A percentile compares a stretch with the other conserved stretches of the same genome.
Evolutionary conservation across 2,113 vertebrate genomes (phyloP).

Genomic region (Gadus macrocephalus): DNA sequence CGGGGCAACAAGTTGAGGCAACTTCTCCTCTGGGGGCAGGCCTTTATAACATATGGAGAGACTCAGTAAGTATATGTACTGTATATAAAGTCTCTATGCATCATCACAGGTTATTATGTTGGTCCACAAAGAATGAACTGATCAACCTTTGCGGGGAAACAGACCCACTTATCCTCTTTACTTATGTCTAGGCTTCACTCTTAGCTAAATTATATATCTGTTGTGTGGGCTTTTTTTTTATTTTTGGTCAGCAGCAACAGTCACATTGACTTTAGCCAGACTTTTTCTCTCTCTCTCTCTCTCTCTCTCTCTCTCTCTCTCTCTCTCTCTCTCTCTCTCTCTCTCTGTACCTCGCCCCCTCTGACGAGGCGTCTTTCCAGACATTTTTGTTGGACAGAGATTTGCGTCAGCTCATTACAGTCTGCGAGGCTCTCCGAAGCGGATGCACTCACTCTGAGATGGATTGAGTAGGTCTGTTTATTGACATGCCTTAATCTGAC

Average conservation of each 20-base stretch:
- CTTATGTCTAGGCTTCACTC: background rate
- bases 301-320: constrained; percentile 1
- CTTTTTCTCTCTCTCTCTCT: constrained; percentile 26
- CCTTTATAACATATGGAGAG: constrained; percentile 47
- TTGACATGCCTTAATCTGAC: constrained; percentile 77
- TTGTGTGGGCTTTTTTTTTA: constrained; percentile 20
- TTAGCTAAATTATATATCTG: constrained; percentile 17
- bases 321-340: constrained; percentile 26
- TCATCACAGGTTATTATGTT: no score
- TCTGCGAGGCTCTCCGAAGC: constrained; percentile 58
- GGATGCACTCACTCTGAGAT: constrained; percentile 72
- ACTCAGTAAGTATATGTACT: constrained; percentile 48
- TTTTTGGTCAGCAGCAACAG: constrained; percentile 43
- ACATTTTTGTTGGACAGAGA: constrained; percentile 69
- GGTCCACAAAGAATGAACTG: background rate
- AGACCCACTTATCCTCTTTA: no score
- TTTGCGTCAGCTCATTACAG: constrained; percentile 74
- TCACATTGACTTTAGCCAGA: constrained; percentile 41
- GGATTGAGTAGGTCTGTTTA: constrained; percentile 76
- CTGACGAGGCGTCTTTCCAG: constrained; percentile 71
- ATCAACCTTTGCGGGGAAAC: no score
- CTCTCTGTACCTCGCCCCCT: constrained; percentile 34
- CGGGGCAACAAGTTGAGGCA: constrained; percentile 47
- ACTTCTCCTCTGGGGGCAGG: constrained; percentile 23
- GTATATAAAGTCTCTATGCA: constrained; percentile 4